Evolutionary conservation across 2,113 vertebrate genomes (phyloP), one percentile per base, ranked within the genome.

Genomic region (Brachyistius frenatus): DNA sequence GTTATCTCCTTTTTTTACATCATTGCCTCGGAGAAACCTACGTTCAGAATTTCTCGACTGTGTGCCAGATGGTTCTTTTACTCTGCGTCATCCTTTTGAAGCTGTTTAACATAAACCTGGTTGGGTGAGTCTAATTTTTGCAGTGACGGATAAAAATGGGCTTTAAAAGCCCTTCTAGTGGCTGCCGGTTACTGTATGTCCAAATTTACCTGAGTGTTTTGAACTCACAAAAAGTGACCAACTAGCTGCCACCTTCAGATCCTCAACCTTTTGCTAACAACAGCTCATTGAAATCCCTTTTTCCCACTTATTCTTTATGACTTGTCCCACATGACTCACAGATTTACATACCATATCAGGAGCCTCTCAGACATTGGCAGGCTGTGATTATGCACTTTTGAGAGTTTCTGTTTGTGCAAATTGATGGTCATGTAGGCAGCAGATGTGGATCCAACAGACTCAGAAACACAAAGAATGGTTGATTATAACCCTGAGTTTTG

Each of bases 1-100:
- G 33, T 86, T 80, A 71, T 78, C 77, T 37, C 9, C 65, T 63
- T 61, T 63, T 33, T 54, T 30, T 14, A 39, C 44, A 73, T 77
- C 11, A 35, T 52, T 71, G 49, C 37, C 13, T 74, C 32, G 64
- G 63, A 61, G 71, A 73, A 83, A 62, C 41, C 13, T 55, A 5
- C 23, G 72, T 44, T 78, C 61, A 44, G 56, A 78, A 66, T 23
- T n/a, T 70, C 52, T 81, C 65, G 13, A 30, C 37, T 23, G 8
- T 35, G 64, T 64, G 33, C 52, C 65, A 75, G 68, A 78, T 74
- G 55, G 23, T 69, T 75, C 33, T 61, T 61, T 76, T 9, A 53
- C 47, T 62, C 52, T 58, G 33, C 8, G 4, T 47, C 66, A 54
- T 77, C 50, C 23, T 64, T 54, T 83, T 76, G 16, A 81, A 52